These are phyloP conservation scores for Heliconius erato DNA, from an alignment of 2,888 invertebrate species.

Conservation along the genomic window DNA sequence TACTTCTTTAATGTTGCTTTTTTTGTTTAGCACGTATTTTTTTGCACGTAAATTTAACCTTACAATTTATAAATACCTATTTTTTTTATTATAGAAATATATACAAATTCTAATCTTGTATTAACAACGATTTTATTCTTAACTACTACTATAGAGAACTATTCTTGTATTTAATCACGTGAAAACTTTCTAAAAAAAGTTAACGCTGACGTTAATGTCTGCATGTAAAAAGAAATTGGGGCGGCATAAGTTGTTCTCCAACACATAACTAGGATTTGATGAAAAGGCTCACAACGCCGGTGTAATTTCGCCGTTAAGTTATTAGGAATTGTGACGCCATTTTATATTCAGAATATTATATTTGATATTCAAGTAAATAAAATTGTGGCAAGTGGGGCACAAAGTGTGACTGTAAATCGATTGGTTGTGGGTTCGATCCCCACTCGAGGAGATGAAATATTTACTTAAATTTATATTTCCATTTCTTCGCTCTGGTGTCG, in stretches of 20 bases:
- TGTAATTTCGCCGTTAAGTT: conserved; percentile 23
- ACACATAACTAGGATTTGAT: conserved; percentile 24
- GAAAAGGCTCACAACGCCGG: conserved; percentile 7
- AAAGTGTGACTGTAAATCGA: too few species aligned
- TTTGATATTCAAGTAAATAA: neutral
- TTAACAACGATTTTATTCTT: neutral
- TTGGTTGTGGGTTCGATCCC: too few species aligned
- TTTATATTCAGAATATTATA: neutral
- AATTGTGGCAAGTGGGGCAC: too few species aligned
- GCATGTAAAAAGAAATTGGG: conserved; percentile 12
- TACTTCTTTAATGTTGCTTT: too few species aligned
- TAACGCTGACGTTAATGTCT: conserved; percentile 17
- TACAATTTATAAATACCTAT: neutral
- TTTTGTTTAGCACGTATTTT: too few species aligned
- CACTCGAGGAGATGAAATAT: too few species aligned
- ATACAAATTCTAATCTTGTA: neutral
- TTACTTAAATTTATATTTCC: too few species aligned
- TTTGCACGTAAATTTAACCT: neutral
- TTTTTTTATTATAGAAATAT: neutral
- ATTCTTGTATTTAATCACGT: conserved; percentile 3
- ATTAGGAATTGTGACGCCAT: conserved; percentile 3
- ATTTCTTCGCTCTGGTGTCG: too few species aligned
- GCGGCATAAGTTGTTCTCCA: conserved; percentile 23
- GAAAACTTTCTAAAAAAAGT: neutral
- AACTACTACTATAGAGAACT: neutral